Evolutionary conservation across 2,888 invertebrate species (phyloP).

Genomic region (Philonicus albiceps): DNA sequence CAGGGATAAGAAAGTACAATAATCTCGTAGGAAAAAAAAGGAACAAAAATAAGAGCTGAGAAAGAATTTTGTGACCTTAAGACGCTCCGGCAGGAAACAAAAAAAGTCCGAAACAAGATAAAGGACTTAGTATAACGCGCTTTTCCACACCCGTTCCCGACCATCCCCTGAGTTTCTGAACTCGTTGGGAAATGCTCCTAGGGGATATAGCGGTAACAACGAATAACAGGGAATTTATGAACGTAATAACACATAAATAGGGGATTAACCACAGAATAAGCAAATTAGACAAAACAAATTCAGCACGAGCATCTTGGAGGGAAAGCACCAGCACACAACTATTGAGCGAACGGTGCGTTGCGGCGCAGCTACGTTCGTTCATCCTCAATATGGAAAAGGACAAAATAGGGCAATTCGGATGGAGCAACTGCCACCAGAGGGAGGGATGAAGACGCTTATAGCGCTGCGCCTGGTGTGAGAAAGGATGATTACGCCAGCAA

Average conservation of each 20-base stretch:
- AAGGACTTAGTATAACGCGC: slow-evolving; percentile 16
- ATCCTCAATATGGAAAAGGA: slow-evolving; percentile 14
- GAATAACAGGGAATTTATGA: slow-evolving; percentile 33
- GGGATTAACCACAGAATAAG: slow-evolving; percentile 55
- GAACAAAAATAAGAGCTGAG: not conserved
- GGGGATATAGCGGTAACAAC: slow-evolving; percentile 23
- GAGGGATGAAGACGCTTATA: not conserved
- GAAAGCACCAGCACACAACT: not conserved
- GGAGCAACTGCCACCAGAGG: not conserved
- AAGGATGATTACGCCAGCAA: slow-evolving; percentile 1
- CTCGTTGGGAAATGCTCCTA: not conserved
- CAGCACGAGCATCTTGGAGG: slow-evolving; percentile 41
- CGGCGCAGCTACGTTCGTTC: not conserved
- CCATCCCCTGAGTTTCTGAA: not conserved
- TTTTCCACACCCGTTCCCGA: not conserved
- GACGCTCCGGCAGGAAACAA: not conserved
- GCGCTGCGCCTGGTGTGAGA: not conserved
- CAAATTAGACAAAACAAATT: slow-evolving; percentile 49
- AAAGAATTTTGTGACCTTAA: not conserved
- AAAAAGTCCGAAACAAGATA: slow-evolving; percentile 14
- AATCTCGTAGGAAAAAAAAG: not conserved
- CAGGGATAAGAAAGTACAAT: not conserved
- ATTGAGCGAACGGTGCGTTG: not conserved
- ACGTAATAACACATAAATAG: slow-evolving; percentile 59
- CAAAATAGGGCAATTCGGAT: slow-evolving; percentile 12